Conservation (phyloP, 2,113 vertebrate species). For the Pomatorhinus ruficollis region DNA sequence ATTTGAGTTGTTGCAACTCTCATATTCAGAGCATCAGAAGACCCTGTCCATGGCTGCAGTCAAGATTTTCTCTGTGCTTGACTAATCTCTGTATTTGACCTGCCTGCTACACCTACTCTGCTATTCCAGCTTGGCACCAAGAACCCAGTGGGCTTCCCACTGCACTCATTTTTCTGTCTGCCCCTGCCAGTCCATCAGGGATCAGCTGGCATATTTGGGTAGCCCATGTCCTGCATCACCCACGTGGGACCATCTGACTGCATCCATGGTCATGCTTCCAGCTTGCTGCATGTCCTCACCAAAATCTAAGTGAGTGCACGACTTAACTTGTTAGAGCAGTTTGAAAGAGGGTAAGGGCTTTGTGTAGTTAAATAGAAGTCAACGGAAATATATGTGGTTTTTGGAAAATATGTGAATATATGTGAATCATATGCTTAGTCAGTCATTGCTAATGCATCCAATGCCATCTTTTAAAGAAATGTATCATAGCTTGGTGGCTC, state of each 20-base stretch:
- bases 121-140: background rate
- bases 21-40: background rate
- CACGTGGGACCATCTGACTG: fast-evolving
- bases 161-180: background rate
- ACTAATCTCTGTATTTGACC: background rate
- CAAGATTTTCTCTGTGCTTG: background rate
- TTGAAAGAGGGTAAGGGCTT: background rate
- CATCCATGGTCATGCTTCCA: background rate
- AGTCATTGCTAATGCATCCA: background rate
- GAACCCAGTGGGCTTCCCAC: background rate
- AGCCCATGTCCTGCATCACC: background rate
- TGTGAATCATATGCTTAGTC: background rate
- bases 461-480: background rate
- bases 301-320: background rate
- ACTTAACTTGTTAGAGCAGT: background rate
- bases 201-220: background rate
- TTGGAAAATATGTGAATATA: background rate
- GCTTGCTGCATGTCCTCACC: background rate
- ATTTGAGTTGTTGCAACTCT: background rate
- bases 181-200: background rate
- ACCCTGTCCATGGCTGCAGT: background rate
- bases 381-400: background rate
- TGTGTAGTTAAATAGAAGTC: background rate
- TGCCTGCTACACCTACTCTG: background rate
- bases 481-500: background rate